Conservation (phyloP, 1,140 invertebrate genomes). For the Himalopsyche phryganea region DNA sequence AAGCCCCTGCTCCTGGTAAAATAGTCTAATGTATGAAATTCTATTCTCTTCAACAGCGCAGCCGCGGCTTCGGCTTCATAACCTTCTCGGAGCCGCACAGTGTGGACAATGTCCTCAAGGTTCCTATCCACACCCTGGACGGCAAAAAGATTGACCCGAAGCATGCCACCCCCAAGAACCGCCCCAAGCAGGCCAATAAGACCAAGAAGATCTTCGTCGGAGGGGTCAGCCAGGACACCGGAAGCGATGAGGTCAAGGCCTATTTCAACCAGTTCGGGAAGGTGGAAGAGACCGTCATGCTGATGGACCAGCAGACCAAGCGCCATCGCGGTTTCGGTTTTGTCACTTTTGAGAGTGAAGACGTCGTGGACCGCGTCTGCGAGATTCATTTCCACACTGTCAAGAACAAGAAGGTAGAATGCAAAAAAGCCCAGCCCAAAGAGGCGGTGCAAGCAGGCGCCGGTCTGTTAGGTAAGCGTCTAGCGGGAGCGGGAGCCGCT, state of each 20-base stretch:
- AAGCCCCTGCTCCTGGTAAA: too few relatives aligned
- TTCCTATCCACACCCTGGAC: conserved; percentile 87
- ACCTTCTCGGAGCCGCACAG: conserved; percentile 85
- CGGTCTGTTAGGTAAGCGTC: conserved; percentile 45
- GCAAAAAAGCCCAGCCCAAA: conserved; percentile 90
- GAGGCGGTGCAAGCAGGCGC: conserved; percentile 69
- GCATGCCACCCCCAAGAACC: conserved; percentile 86
- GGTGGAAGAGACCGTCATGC: conserved; percentile 89
- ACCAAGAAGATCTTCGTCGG: conserved; percentile 92
- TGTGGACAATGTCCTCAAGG: conserved; percentile 85
- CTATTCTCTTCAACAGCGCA: conserved; percentile 64
- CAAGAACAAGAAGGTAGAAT: conserved; percentile 91
- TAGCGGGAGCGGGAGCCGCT: conserved; percentile 39
- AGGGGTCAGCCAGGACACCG: conserved; percentile 87
- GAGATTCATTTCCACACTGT: conserved; percentile 91
- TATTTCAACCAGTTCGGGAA: conserved; percentile 91
- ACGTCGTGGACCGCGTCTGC: conserved; percentile 86
- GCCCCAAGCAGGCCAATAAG: conserved; percentile 78
- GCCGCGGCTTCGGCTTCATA: conserved; percentile 90
- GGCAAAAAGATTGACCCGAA: conserved; percentile 94
- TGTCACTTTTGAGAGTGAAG: conserved; percentile 88
- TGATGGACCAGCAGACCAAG: conserved; percentile 93
- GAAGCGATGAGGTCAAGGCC: conserved; percentile 84
- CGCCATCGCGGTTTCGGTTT: conserved; percentile 88
- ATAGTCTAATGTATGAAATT: too few relatives aligned